Base-by-base conservation (phyloP, 64 coral and sea anemone genomes). In the Montipora capricornis region DNA sequence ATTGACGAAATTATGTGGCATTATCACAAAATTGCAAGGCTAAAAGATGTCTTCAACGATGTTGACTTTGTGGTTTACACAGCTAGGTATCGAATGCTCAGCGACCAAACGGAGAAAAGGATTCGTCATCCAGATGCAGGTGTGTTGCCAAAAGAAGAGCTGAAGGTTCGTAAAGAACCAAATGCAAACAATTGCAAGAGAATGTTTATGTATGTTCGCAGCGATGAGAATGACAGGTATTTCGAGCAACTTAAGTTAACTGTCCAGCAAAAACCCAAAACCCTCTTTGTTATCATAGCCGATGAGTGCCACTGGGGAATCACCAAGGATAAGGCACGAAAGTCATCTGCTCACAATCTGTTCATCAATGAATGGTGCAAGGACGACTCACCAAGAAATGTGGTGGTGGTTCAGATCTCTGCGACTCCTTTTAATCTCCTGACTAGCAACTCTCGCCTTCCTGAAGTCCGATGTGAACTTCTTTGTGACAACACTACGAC, bases 241-340 rank as follows among this genome's bases (percentile, higher is more conserved):
- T 80, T 89, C 20, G 17, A 89, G n/a, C 60, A 94, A 12, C 79
- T 94, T 6, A 75, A 68, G 71, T 11, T 80, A 12, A 46, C 74
- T 44, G 87, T 94, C 50, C 26, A 89, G 12, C 57, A 68, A 89
- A 89, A 68, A 37, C 87, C 92, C 29, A 46, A 37, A 12, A 94
- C 92, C 0, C 47, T 94, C 2, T 94, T 94, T 20, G 67, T 94
- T 67, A 89, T 94, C 29, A 44, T 94, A 61, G 92, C 92, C 1
- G 92, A 94, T 50, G 92, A 94, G 51, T 94, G 92, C 67, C 92
- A 94, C 44, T 94, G 92, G 92, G 92, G 92, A 89, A 94, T 94
- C 19, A 77, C 92, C 20, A 89, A 67, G 46, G 92, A 87, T 8
- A 82, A 78, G 55, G 92, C 82, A 4, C 47, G 82, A 47, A 94